Percentiles rank a stretch among this genome's conserved stretches.
These are phyloP conservation scores for Philaethria dido DNA, from an alignment of 2,888 invertebrate species.

Conservation along the genomic window DNA sequence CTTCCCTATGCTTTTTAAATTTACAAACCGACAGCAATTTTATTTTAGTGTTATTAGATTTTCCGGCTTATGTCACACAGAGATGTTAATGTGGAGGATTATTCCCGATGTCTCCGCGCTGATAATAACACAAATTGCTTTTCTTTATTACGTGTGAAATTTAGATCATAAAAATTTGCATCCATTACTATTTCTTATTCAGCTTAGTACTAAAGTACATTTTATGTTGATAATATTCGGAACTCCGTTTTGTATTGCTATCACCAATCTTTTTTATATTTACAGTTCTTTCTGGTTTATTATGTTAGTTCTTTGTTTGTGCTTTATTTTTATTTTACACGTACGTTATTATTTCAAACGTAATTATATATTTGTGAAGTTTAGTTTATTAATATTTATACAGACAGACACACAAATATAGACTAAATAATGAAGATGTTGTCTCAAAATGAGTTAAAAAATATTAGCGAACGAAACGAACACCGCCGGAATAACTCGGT, in stretches of 20 bases:
- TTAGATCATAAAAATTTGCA: constrained; percentile 64
- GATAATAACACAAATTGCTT: constrained; percentile 84
- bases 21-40: constrained; percentile 82
- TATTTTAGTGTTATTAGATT: constrained; percentile 84
- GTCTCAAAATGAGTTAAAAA: constrained; percentile 76
- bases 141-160: constrained; percentile 83
- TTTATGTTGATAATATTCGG: not conserved
- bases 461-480: constrained; percentile 75
- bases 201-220: constrained; percentile 41
- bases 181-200: constrained; percentile 43
- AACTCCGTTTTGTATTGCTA: not conserved
- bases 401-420: constrained; percentile 42
- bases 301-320: not conserved
- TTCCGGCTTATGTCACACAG: constrained; percentile 82
- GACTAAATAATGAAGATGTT: constrained; percentile 80
- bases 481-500: constrained; percentile 78
- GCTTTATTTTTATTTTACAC: not conserved
- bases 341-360: not conserved
- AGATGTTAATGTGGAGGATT: constrained; percentile 78
- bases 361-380: not conserved
- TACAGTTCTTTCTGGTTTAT: not conserved
- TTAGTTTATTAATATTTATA: not conserved
- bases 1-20: constrained; percentile 79
- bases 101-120: constrained; percentile 80
- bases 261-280: not conserved